A percentile compares a stretch with the other conserved stretches of the same genome.
These are phyloP conservation scores for Metalampra italica DNA, from an alignment of 2,888 invertebrate genomes.

Conservation along the genomic window DNA sequence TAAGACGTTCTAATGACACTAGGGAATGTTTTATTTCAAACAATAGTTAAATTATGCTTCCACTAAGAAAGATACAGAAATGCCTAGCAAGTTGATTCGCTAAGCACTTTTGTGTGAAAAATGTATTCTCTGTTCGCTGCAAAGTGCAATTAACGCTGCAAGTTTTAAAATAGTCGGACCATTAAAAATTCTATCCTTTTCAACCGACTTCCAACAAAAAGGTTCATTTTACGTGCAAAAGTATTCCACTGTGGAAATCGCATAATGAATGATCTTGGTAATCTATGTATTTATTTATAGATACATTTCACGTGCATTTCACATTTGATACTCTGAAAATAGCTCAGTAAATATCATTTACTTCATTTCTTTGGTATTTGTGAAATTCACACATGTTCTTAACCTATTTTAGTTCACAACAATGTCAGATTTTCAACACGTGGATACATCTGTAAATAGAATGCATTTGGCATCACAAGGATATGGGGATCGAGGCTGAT, in stretches of 20 bases:
- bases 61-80: neutral
- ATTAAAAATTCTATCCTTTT: neutral
- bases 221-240: too few relatives aligned
- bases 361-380: constrained; percentile 13
- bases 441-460: constrained; percentile 32
- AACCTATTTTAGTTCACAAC: constrained; percentile 41
- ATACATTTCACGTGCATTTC: too few relatives aligned
- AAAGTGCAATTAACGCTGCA: neutral
- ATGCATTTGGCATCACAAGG: constrained; percentile 23
- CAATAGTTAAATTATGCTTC: neutral
- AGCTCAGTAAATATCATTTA: neutral
- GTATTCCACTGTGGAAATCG: too few relatives aligned
- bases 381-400: constrained; percentile 26
- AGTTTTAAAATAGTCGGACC: neutral
- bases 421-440: constrained; percentile 36
- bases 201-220: neutral
- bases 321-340: too few relatives aligned
- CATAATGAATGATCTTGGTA: too few relatives aligned
- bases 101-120: neutral
- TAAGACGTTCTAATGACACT: constrained; percentile 25
- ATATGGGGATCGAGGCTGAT: constrained; percentile 15
- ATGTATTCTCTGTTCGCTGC: neutral
- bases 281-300: too few relatives aligned
- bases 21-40: constrained; percentile 13
- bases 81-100: neutral